Percentiles rank a stretch among this genome's conserved stretches.
phyloP scores from a whole-genome alignment of 2,888 invertebrate genomes.

The Podabrus alpinus region DNA sequence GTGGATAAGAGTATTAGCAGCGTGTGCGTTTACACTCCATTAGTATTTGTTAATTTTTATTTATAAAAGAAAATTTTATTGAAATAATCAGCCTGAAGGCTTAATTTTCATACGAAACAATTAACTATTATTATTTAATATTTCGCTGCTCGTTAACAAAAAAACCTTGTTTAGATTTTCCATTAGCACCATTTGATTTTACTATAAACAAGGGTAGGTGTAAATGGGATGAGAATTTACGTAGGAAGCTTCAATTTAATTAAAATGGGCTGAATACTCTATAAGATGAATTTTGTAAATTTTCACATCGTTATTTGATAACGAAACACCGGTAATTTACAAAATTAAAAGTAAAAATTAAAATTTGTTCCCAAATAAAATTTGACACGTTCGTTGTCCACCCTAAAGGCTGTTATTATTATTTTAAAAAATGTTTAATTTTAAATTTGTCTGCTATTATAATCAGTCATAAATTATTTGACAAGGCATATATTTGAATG shows the following conservation, averaged over 20 bases:
- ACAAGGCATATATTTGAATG: not conserved
- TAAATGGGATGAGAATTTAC: not conserved
- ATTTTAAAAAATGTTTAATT: not conserved
- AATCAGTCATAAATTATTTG: not conserved
- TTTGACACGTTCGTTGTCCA: not conserved
- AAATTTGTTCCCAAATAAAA: not conserved
- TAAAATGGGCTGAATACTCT: not conserved
- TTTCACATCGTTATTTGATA: not conserved
- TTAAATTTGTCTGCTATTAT: not conserved
- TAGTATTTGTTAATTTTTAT: too few species aligned
- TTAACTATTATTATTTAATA: not conserved
- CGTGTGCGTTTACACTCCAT: too few species aligned
- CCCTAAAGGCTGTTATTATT: not conserved
- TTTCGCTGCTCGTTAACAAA: not conserved
- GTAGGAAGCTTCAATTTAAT: not conserved
- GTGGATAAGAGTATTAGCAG: too few species aligned
- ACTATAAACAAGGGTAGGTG: not conserved
- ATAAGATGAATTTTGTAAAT: too few species aligned
- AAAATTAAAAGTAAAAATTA: not conserved
- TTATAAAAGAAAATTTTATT: too few species aligned
- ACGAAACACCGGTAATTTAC: not conserved
- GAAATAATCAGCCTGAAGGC: too few species aligned
- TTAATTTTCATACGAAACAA: too few species aligned
- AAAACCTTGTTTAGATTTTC: not conserved
- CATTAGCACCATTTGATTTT: not conserved